Conservation (phyloP, 2,797 vertebrate genomes). For the Xenentodon cancila region DNA sequence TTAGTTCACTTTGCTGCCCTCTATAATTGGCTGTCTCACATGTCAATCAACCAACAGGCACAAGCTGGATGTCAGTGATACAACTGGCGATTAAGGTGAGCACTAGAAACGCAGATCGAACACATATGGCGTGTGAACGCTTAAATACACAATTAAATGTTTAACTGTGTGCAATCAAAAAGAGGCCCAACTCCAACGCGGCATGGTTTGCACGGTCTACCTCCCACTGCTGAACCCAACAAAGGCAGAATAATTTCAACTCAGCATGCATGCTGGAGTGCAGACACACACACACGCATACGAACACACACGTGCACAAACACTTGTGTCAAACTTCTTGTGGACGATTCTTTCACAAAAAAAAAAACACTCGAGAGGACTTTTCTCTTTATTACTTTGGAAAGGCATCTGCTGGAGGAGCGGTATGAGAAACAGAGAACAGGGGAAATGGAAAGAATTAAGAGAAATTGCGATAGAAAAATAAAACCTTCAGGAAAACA, state of each 20-base stretch:
- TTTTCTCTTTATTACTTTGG: conserved; percentile 9
- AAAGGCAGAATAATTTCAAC: conserved; percentile 10
- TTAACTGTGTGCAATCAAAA: conserved; percentile 3
- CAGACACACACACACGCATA: not conserved
- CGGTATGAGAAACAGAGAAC: not conserved
- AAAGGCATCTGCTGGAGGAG: not conserved
- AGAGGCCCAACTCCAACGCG: not conserved
- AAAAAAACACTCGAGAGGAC: not conserved
- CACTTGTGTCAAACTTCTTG: not conserved
- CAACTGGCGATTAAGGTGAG: conserved; percentile 26
- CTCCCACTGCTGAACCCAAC: conserved; percentile 10
- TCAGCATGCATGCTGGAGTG: not conserved
- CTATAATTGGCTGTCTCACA: conserved; percentile 69
- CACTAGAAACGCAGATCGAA: not conserved
- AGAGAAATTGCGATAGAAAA: conserved; percentile 1
- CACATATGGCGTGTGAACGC: conserved; percentile 10
- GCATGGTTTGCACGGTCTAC: conserved; percentile 16
- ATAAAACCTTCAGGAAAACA: not conserved
- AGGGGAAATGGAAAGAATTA: conserved; percentile 2
- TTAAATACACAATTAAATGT: conserved; percentile 20
- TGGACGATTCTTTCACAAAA: not conserved
- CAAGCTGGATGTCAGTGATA: conserved; percentile 35
- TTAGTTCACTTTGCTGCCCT: conserved; percentile 43
- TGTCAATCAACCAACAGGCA: conserved; percentile 64
- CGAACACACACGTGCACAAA: not conserved